Conservation (phyloP, 2,888 invertebrate genomes). For the Eilema griseolum region DNA sequence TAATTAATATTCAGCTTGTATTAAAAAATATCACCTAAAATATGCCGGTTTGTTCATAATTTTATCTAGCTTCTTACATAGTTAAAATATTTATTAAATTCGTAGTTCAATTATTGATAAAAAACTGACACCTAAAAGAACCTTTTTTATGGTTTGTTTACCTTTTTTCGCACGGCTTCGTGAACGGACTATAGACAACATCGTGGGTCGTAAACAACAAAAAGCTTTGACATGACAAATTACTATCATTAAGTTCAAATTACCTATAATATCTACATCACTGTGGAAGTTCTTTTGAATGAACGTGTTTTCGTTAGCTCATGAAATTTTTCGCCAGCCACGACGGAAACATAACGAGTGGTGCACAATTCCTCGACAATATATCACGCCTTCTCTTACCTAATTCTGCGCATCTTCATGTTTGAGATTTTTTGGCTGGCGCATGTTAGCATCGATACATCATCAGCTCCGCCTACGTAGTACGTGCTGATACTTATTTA, state of each 20-base stretch:
- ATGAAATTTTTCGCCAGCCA: not conserved
- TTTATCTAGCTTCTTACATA: too few relatives aligned
- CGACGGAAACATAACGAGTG: conserved; percentile 13
- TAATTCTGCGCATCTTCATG: conserved; percentile 42
- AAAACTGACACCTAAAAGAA: too few relatives aligned
- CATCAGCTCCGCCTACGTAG: conserved; percentile 42
- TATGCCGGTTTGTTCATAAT: too few relatives aligned
- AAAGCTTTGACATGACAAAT: not conserved
- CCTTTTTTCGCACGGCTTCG: too few relatives aligned
- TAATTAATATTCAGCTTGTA: too few relatives aligned
- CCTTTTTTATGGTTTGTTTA: too few relatives aligned
- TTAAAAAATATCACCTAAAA: too few relatives aligned
- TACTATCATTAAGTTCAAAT: not conserved
- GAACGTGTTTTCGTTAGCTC: not conserved
- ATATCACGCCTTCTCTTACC: conserved; percentile 30
- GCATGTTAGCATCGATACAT: conserved; percentile 29
- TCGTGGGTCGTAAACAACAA: not conserved
- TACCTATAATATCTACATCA: conserved; percentile 1
- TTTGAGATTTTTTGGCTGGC: conserved; percentile 55
- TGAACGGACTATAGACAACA: too few relatives aligned
- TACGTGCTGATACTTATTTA: conserved; percentile 28
- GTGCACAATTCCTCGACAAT: conserved; percentile 23
- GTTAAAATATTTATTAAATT: too few relatives aligned
- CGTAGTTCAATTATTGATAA: too few relatives aligned
- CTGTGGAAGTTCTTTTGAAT: not conserved